These are phyloP conservation scores for Chelonus insularis DNA, from an alignment of 1,140 invertebrate species.

Conservation along the genomic window DNA sequence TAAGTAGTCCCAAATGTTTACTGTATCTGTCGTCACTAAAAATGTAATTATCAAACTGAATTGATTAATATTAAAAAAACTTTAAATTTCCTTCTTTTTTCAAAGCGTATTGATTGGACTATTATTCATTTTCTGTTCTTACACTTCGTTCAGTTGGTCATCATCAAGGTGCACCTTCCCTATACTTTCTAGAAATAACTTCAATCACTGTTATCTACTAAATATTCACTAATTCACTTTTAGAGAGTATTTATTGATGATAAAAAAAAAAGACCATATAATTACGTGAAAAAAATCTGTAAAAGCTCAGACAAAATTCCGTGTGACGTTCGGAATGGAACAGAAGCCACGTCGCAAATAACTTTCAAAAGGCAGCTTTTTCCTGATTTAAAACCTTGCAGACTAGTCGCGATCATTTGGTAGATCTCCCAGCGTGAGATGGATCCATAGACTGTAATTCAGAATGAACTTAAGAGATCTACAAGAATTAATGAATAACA, in stretches of 20 bases:
- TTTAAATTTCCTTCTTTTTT: too few relatives aligned
- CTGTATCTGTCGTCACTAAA: too few relatives aligned
- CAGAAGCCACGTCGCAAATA: conserved; percentile 73
- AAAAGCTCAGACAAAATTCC: conserved; percentile 72
- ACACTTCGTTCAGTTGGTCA: too few relatives aligned
- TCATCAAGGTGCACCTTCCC: too few relatives aligned
- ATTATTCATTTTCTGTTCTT: too few relatives aligned
- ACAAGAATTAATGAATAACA: conserved; percentile 25
- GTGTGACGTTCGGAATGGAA: conserved; percentile 67
- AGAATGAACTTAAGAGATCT: neutral
- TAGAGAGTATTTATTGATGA: neutral
- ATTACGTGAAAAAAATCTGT: conserved; percentile 69
- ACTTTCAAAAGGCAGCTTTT: conserved; percentile 71
- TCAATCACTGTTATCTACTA: too few relatives aligned
- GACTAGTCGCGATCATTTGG: conserved; percentile 63
- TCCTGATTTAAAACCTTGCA: conserved; percentile 60
- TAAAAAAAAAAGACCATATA: neutral
- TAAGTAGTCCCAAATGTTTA: too few relatives aligned
- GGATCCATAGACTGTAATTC: conserved; percentile 32
- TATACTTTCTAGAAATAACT: too few relatives aligned
- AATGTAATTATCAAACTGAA: too few relatives aligned
- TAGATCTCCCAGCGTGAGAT: conserved; percentile 68
- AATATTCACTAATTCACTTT: too few relatives aligned
- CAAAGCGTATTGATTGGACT: too few relatives aligned
- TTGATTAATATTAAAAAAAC: too few relatives aligned